A percentile compares a stretch with the other conserved stretches of the same genome.
phyloP scores from a whole-genome alignment of 2,113 vertebrate genomes.

The Etheostoma cragini region DNA sequence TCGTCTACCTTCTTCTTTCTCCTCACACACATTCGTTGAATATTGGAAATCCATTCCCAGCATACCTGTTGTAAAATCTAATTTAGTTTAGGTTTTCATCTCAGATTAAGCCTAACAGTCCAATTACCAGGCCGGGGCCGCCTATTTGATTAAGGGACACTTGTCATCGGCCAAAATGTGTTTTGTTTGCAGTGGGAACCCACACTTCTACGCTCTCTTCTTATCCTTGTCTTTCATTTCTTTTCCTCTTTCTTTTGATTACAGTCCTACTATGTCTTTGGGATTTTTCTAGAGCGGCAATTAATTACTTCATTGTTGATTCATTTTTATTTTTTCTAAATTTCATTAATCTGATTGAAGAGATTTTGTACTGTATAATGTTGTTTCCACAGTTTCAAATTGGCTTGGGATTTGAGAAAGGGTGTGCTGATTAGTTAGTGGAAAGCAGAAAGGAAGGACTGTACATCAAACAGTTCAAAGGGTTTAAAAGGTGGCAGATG shows the following conservation, averaged over 20 bases:
- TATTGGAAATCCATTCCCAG: conserved; percentile 57
- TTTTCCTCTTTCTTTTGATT: not conserved
- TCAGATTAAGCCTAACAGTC: conserved; percentile 41
- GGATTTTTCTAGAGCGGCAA: not conserved
- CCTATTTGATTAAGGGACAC: conserved; percentile 14
- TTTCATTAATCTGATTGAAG: too few relatives aligned
- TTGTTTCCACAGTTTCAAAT: not conserved
- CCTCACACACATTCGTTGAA: conserved; percentile 9
- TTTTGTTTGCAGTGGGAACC: conserved; percentile 2
- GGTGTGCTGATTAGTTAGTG: not conserved
- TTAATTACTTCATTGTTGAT: not conserved
- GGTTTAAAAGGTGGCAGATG: not conserved
- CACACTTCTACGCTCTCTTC: not conserved
- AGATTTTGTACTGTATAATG: not conserved
- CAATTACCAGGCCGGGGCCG: conserved; percentile 6
- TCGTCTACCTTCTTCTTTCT: not conserved
- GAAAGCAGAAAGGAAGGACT: not conserved
- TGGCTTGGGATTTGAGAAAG: not conserved
- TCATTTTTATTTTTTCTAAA: not conserved
- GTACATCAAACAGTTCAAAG: not conserved
- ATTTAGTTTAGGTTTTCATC: conserved; percentile 41
- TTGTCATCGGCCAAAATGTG: conserved; percentile 32
- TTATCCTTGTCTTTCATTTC: not conserved
- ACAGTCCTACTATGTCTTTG: not conserved
- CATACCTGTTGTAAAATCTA: conserved; percentile 39